Evolutionary conservation across 2,797 vertebrate genomes (phyloP).

Genomic region (Manis javanica): DNA sequence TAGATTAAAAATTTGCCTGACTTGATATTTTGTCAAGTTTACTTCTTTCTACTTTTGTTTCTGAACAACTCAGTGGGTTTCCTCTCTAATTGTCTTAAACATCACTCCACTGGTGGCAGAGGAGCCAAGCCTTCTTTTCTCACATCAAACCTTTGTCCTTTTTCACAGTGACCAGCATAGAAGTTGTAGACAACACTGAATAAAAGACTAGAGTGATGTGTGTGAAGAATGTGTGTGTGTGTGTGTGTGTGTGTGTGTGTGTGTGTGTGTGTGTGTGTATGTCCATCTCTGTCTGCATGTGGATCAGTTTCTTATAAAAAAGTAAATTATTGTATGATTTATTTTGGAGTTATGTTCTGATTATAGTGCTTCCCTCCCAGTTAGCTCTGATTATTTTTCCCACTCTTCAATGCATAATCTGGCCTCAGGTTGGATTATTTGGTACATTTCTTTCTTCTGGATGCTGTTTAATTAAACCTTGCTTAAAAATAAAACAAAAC

Average conservation of each 20-base stretch:
- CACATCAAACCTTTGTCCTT: conserved; percentile 6
- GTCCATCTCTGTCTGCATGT: conserved; percentile 1
- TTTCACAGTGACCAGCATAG: background rate
- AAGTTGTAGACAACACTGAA: conserved; percentile 63
- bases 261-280: background rate
- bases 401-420: conserved; percentile 35
- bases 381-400: background rate
- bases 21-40: background rate
- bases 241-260: background rate
- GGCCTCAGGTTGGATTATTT: conserved; percentile 71
- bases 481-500: conserved; percentile 49
- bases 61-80: background rate
- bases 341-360: conserved; percentile 64
- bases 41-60: conserved; percentile 57
- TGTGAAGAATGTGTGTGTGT: too few species aligned
- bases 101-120: background rate
- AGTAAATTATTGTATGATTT: conserved; percentile 79
- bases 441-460: conserved; percentile 73
- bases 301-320: conserved; percentile 33
- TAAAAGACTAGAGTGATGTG: conserved; percentile 55
- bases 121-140: conserved; percentile 8
- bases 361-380: conserved; percentile 43
- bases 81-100: conserved; percentile 22
- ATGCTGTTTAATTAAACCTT: conserved; percentile 81
- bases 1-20: background rate